These are phyloP conservation scores for Bovichtus diacanthus DNA, from an alignment of 2,797 vertebrate species.

Conservation along the genomic window DNA sequence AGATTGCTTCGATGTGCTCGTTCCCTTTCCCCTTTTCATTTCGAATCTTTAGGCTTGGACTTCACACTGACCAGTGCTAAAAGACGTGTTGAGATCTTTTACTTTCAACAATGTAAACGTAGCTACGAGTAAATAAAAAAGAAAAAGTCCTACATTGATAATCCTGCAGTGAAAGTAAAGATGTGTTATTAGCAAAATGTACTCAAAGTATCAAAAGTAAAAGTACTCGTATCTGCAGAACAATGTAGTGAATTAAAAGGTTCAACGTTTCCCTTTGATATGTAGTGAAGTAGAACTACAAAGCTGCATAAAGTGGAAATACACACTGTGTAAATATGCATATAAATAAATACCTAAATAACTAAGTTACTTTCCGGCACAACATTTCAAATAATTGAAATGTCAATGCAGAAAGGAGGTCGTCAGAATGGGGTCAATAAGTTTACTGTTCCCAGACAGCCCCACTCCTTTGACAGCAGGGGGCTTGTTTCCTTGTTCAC, in stretches of 20 bases:
- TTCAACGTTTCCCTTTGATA: neutral
- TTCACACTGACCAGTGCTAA: no score
- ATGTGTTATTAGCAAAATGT: neutral
- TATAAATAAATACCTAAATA: no score
- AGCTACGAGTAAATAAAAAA: neutral
- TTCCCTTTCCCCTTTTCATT: neutral
- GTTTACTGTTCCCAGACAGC: no score
- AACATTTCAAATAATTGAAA: no score
- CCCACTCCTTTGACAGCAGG: neutral
- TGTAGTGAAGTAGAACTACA: neutral
- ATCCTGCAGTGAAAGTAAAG: neutral
- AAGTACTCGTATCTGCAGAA: neutral
- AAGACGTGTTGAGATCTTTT: neutral
- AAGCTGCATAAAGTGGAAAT: no score
- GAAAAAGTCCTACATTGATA: neutral
- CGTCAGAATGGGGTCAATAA: no score
- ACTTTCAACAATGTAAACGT: neutral
- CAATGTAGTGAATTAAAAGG: no score
- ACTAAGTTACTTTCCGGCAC: no score
- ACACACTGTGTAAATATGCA: no score
- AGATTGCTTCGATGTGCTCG: neutral
- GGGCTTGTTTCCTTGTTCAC: neutral
- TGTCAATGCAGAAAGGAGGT: no score
- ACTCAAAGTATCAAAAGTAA: neutral
- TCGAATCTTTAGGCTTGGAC: no score